Base-by-base conservation (phyloP, 2,797 vertebrate genomes). In the Calcarius lapponicus region DNA sequence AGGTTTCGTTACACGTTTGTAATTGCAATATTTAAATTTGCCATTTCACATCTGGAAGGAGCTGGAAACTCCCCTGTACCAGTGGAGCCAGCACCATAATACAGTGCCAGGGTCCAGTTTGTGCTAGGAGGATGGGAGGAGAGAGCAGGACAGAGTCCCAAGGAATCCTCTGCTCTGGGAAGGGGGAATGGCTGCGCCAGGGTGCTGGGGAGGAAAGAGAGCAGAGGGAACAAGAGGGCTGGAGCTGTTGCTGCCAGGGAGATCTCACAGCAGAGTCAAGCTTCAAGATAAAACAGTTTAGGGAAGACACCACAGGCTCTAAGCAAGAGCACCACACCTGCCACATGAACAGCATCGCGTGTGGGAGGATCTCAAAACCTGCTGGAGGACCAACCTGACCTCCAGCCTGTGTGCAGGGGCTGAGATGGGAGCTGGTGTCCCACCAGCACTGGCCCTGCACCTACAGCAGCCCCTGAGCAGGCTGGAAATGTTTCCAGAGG, bases 21-120 rank as follows among this genome's bases (percentile, higher is more conserved):
- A 97, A 97, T 97, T 96, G 96, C 96, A 90, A 78, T 92, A 95
- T 96, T 97, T 96, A 94, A 95, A 95, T 96, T 90, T 93, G 95
- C 94, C 80, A 81, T 91, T 90, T 93, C 95, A 86, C 93, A 50
- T 72, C 96, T 93, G 96, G 80, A 93, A 97, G 89, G 82, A 89
- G 92, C 91, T 82, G 62, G 51, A 80, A 66, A 74, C 79, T 88
- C 69, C 29, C 17, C 34, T 72, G 50, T 10, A 48, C 56, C 62
- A 8, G 75, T 7, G 2, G 81, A 91, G 73, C 17, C 83, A 56
- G 67, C 0, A 3, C 38, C 3, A 3, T 2, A 7, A 64, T 13
- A 5, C 51, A 11, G 75, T 0, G 42, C 31, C 45, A 5, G 26
- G 32, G 58, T 34, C 51, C 4, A 0, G 86, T 28, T 34, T 38